Percentiles rank a stretch among this genome's conserved stretches.
Evolutionary conservation across 2,888 invertebrate species (phyloP).

Genomic region (Glomeris marginata): DNA sequence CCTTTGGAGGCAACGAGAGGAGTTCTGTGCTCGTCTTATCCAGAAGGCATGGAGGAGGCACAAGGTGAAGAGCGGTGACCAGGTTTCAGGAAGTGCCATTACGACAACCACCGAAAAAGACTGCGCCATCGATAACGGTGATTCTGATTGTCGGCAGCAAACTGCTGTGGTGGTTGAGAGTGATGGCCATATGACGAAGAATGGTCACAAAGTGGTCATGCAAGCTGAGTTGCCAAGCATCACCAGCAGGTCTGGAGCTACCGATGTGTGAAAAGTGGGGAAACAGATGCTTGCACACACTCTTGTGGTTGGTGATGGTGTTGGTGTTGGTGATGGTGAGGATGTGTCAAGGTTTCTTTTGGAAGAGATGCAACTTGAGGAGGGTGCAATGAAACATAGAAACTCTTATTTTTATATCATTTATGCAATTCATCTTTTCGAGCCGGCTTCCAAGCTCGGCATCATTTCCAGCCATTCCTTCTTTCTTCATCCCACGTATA

Average conservation of each 20-base stretch:
- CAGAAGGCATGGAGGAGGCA: constrained; percentile 91
- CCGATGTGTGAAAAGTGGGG: too few relatives aligned
- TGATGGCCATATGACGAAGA: constrained; percentile 67
- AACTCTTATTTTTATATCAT: too few relatives aligned
- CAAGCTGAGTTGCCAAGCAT: constrained; percentile 73
- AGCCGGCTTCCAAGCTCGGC: too few relatives aligned
- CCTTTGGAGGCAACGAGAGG: constrained; percentile 88
- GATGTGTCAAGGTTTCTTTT: too few relatives aligned
- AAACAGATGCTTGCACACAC: too few relatives aligned
- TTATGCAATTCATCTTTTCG: too few relatives aligned
- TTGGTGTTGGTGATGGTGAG: too few relatives aligned
- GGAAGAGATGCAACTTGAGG: too few relatives aligned
- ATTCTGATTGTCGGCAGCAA: constrained; percentile 38
- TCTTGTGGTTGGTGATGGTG: too few relatives aligned
- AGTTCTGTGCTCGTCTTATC: constrained; percentile 88
- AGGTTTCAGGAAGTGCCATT: constrained; percentile 9
- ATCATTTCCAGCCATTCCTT: too few relatives aligned
- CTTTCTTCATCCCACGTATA: too few relatives aligned
- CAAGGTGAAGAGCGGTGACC: constrained; percentile 33
- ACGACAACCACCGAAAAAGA: constrained; percentile 11
- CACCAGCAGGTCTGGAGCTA: constrained; percentile 50
- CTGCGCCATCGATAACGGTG: constrained; percentile 18
- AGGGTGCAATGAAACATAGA: too few relatives aligned
- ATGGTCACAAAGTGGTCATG: constrained; percentile 71
- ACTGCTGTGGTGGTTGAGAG: constrained; percentile 74